Base-by-base conservation (phyloP, 1,140 invertebrate genomes). In the Scaptodrosophila lebanonensis region DNA sequence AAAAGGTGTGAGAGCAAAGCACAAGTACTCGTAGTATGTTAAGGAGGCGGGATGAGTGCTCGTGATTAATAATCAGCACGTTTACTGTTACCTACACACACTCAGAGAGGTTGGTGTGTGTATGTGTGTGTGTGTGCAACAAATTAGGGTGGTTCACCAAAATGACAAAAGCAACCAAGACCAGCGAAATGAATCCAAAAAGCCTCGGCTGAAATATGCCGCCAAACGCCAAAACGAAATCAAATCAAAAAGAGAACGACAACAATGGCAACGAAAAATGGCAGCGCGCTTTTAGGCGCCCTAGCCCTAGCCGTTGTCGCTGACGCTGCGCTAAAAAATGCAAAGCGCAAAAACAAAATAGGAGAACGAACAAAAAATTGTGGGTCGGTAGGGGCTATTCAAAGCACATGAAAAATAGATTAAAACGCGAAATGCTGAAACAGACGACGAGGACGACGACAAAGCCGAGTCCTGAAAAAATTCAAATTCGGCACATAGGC, bases 141-240 rank as follows among this genome's bases (percentile, higher is more conserved):
- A 68, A 79, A 79, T 79, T 82, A 60, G 75, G 75, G 75, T 77
- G 75, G 73, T 57, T 68, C 12, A 33, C n/a, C 12, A 13, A 40
- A 59, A 75, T 62, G 75, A 82, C 75, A 82, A 79, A 79, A 53
- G 75, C 27, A 60, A 52, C 43, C 54, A 40, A 47, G 49, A 17
- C 11, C 44, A 44, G 45, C 53, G 38, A 67, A 66, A 53, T 27
- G 57, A 66, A 51, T 25, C 43, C 51, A 44, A 43, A 15, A 29
- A 56, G 20, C 25, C 20, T 32, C 3, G 35, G 16, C 22, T 20
- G 18, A 27, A 13, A 45, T 6, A 22, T 16, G 16, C 16, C 8
- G 8, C 27, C 18, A 53, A 47, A 25, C 30, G 53, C 59, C 47
- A 56, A 77, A 82, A 61, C 42, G 50, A 73, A 82, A 66, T 69